Base-by-base conservation (phyloP, 2,888 invertebrate genomes). In the Metopia argyrocephala region DNA sequence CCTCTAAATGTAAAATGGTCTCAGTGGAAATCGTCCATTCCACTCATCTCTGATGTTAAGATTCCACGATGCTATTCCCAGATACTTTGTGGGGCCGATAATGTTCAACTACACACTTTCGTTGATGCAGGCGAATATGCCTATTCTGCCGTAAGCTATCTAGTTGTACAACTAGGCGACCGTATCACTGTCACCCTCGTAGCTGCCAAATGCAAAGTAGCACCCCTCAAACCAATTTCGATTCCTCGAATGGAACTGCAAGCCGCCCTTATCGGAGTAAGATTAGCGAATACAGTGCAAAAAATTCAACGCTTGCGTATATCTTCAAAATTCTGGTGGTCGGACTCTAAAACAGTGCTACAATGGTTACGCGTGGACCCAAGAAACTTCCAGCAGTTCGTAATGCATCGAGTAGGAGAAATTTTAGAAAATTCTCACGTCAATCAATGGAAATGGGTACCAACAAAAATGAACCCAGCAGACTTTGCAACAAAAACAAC, bases 91-190 rank as follows among this genome's bases (percentile, higher is more conserved):
- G 7, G 38, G 0, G 68, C 70, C 6, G 38, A 71, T 1, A n/a
- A 75, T 18, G 48, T 79, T 0, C 64, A 79, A 25, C 71, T 83
- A 9, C 82, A 84, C 20, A 79, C 73, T 1, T 82, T 83, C 25
- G 81, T 82, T 18, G 81, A 83, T 56, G 80, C 83, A 12, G 75
- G 82, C 0, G 82, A 80, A 54, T 46, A 69, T n/a, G 78, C 64
- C 18, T 75, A 70, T 38, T 54, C 79, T 31, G 79, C 74, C 3
- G 69, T 74, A 2, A 50, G 74, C 23, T 79, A 69, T 64, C 69
- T 74, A 5, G 50, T 21, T 18, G 46, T 80, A n/a, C 20, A 62
- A 31, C 18, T 46, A 45, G 21, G 12, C 21, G 50, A 31, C 5
- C 20, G n/a, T 6, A 28, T 50, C 9, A 50, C 31, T 15, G 65